These are phyloP conservation scores for Lithobates sylvaticus DNA, from an alignment of 2,797 vertebrate species.

Conservation along the genomic window DNA sequence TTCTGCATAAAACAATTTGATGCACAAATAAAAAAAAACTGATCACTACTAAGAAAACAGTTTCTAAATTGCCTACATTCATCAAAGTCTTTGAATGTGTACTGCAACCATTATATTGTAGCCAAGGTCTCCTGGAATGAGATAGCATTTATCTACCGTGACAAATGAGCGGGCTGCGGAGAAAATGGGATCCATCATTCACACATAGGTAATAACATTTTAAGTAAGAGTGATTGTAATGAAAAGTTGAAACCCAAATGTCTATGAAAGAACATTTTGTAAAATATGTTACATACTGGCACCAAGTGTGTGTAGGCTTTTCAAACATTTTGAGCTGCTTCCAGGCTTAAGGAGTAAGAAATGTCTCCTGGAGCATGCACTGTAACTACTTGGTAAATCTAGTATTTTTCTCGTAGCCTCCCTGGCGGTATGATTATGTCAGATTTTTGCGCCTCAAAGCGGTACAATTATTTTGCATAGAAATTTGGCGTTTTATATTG, in stretches of 20 bases:
- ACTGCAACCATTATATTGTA: constrained; percentile 22
- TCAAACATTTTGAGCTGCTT: neutral
- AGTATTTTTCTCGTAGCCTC: neutral
- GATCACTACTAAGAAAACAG: constrained; percentile 10
- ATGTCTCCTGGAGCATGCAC: too few species aligned
- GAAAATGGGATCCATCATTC: constrained; percentile 22
- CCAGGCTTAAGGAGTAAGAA: neutral
- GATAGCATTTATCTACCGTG: constrained; percentile 26
- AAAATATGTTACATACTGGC: neutral
- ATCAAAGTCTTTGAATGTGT: constrained; percentile 42
- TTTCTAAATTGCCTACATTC: constrained; percentile 44
- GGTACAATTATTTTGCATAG: too few species aligned
- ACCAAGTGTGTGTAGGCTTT: neutral
- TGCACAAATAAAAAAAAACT: constrained; percentile 17
- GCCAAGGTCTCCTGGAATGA: constrained; percentile 27
- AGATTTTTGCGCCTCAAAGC: too few species aligned
- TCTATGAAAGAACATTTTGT: neutral
- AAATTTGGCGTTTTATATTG: too few species aligned
- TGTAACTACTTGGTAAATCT: neutral
- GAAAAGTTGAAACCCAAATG: neutral
- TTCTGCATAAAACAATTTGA: constrained; percentile 1
- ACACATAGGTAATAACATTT: constrained; percentile 24
- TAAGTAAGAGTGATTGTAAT: neutral
- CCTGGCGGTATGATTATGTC: too few species aligned
- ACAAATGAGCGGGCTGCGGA: constrained; percentile 27